These are phyloP conservation scores for Cichladusa arquata DNA, from an alignment of 2,113 vertebrate species.

Conservation along the genomic window DNA sequence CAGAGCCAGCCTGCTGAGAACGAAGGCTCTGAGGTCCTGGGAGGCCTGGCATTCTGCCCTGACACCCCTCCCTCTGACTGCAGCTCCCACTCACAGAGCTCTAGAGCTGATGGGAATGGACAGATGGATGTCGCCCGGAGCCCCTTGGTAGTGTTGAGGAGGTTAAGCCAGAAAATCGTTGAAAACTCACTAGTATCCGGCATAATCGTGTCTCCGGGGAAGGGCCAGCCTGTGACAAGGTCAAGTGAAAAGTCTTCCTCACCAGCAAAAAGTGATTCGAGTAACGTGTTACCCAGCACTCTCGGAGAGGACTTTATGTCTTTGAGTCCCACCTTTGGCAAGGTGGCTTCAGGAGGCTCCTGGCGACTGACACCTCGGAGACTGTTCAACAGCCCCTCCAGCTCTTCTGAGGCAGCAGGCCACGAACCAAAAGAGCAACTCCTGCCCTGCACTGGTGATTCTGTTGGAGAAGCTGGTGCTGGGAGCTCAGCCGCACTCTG, in stretches of 20 bases:
- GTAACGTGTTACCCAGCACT: constrained; percentile 18
- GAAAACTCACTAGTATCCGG: constrained; percentile 69
- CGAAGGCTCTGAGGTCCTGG: constrained; percentile 56
- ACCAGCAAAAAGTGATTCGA: constrained; percentile 56
- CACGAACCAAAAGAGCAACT: constrained; percentile 63
- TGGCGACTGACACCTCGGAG: constrained; percentile 69
- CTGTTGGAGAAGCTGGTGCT: constrained; percentile 46
- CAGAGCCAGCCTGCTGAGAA: constrained; percentile 48
- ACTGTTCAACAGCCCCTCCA: constrained; percentile 62
- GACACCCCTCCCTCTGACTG: constrained; percentile 51
- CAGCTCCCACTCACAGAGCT: constrained; percentile 39
- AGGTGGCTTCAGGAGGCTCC: constrained; percentile 53
- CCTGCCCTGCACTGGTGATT: constrained; percentile 58
- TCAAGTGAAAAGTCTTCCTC: constrained; percentile 66
- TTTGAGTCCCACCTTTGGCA: constrained; percentile 77
- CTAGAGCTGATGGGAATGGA: constrained; percentile 55
- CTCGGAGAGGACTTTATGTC: constrained; percentile 36
- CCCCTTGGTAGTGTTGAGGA: constrained; percentile 69
- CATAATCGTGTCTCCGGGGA: constrained; percentile 72
- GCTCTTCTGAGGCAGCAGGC: constrained; percentile 46
- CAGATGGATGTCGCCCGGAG: constrained; percentile 62
- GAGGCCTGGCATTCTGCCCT: constrained; percentile 58
- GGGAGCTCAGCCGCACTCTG: constrained; percentile 41
- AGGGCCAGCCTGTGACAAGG: constrained; percentile 68
- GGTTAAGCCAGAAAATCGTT: constrained; percentile 74